Percentiles rank a stretch among this genome's conserved stretches.
Evolutionary conservation across 2,888 invertebrate species (phyloP).

Genomic region (Blastobasis adustella): DNA sequence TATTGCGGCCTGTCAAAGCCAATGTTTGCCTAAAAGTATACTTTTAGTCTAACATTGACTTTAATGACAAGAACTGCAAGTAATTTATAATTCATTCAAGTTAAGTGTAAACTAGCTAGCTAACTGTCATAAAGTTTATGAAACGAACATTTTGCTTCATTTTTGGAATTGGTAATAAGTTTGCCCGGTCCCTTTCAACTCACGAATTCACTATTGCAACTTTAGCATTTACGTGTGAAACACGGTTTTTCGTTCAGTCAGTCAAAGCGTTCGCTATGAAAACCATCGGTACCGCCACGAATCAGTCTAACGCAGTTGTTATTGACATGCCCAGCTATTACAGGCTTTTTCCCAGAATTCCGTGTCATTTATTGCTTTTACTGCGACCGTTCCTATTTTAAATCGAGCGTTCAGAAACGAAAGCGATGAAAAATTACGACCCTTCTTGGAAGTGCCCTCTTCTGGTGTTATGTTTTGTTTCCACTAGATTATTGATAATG

Average conservation of each 20-base stretch:
- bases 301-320: conserved; percentile 11
- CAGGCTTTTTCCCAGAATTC: conserved; percentile 5
- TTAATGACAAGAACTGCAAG: no score
- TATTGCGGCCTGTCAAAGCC: no score
- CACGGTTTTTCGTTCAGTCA: background rate
- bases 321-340: conserved; percentile 11
- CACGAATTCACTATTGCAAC: background rate
- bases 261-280: conserved; percentile 4
- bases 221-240: no score
- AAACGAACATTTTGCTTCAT: background rate
- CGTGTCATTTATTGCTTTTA: conserved; percentile 7
- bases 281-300: conserved; percentile 4
- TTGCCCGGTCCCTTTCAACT: background rate
- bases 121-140: no score
- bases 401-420: background rate
- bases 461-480: background rate
- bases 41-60: no score
- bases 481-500: no score
- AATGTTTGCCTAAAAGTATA: no score
- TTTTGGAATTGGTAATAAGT: conserved; percentile 9
- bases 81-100: no score
- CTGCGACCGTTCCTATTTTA: conserved; percentile 3
- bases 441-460: no score
- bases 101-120: no score
- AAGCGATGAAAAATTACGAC: no score